Conservation (phyloP, 2,113 vertebrate genomes). For the Carassius gibelio region DNA sequence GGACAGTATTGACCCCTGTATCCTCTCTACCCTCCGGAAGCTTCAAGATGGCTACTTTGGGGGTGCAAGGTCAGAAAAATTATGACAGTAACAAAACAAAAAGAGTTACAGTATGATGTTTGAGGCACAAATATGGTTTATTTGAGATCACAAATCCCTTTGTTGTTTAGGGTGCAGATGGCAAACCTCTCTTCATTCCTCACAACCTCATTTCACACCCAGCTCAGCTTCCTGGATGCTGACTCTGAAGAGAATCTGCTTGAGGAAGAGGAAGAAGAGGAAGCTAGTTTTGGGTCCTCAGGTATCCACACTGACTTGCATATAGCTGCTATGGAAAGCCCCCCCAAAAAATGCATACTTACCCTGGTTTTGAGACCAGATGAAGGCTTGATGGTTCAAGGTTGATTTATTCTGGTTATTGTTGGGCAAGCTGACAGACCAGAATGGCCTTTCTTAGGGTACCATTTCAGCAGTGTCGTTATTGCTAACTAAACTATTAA, state of each 20-base stretch:
- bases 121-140: background rate
- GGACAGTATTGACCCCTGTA: constrained; percentile 87
- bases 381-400: background rate
- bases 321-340: background rate
- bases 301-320: constrained; percentile 47
- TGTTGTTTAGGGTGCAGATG: constrained; percentile 85
- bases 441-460: background rate
- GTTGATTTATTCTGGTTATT: background rate
- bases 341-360: background rate
- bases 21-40: constrained; percentile 90
- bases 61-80: constrained; percentile 84
- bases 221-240: constrained; percentile 91
- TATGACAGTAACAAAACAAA: constrained; percentile 13
- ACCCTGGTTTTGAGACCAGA: background rate
- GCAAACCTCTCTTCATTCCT: constrained; percentile 89
- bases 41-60: constrained; percentile 96
- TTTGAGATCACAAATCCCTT: background rate
- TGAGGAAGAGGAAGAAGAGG: constrained; percentile 70
- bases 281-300: constrained; percentile 69
- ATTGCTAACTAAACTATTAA: background rate
- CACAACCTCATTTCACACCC: constrained; percentile 92
- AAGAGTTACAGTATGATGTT: background rate
- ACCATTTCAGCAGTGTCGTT: background rate
- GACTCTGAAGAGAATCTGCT: constrained; percentile 84
- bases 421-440: background rate